Evolutionary conservation across 1,140 invertebrate genomes (phyloP), one percentile per base, ranked within the genome.

Genomic region (Eubasilissa regina): DNA sequence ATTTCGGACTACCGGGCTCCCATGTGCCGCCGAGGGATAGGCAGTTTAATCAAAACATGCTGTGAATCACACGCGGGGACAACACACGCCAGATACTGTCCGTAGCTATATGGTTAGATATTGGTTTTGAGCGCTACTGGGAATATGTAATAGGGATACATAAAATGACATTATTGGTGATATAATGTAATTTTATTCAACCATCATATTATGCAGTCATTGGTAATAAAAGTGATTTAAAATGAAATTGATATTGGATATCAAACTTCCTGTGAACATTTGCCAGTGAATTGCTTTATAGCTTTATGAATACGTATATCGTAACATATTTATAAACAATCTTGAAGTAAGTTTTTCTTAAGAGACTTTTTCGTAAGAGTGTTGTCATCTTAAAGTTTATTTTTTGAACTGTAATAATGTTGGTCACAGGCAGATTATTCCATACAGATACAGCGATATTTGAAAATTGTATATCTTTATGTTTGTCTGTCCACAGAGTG

Each of bases 31-130:
- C 44, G 47, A 62, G 70, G 76, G 51, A 25, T 35, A 25, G 68
- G 80, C 43, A 51, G 73, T 81, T 78, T 81, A 81, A 81, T 81
- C 80, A 77, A 78, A 78, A 78, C 66, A 78, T 56, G 72, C 80
- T 75, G 80, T 77, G 79, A 76, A 80, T 80, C 79, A 80, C 48
- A 21, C 53, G 51, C n/a, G 51, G 53, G 51, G 66, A 48, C n/a
- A 15, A 21, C 48, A 51, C 13, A 62, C 19, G 55, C 55, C 55
- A 58, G 1, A 58, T 4, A 21, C 25, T 35, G 25, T 6, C 25
- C 25, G 25, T 21, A 8, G 15, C 55, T 15, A 15, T 19, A 11
- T 21, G 17, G 55, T 15, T 21, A 21, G 15, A 11, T 58, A 58
- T 58, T 58, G 55, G 55, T 58, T 58, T 58, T 58, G 53, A 58